Percentiles rank a stretch among this genome's conserved stretches.
These are phyloP conservation scores for Allobates femoralis DNA, from an alignment of 2,797 vertebrate genomes.

Conservation along the genomic window DNA sequence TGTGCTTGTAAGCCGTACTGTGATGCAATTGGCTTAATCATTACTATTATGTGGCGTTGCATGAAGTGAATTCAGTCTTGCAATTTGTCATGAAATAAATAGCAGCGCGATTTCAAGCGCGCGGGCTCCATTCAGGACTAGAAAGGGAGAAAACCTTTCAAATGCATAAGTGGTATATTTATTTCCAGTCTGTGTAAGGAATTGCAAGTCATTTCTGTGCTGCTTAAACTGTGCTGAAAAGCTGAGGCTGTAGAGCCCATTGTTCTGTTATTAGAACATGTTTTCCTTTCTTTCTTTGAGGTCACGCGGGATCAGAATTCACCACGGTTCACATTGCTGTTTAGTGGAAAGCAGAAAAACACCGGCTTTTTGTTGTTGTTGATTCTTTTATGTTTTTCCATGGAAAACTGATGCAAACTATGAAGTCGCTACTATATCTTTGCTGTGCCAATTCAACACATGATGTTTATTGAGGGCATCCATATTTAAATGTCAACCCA, in stretches of 20 bases:
- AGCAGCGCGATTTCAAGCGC: constrained; percentile 68
- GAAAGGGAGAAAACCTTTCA: constrained; percentile 65
- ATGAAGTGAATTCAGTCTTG: constrained; percentile 68
- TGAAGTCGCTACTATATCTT: not conserved
- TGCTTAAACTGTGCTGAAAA: constrained; percentile 54
- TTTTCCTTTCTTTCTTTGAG: constrained; percentile 36
- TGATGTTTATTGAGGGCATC: not conserved
- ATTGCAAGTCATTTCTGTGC: constrained; percentile 54
- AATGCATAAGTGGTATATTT: constrained; percentile 63
- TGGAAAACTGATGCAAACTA: constrained; percentile 36
- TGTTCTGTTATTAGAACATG: constrained; percentile 58
- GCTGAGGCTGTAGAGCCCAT: constrained; percentile 25
- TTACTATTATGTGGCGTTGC: constrained; percentile 70
- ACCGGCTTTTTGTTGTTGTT: constrained; percentile 6
- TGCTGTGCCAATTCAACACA: constrained; percentile 6
- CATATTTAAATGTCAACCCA: constrained; percentile 24
- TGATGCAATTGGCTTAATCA: constrained; percentile 72
- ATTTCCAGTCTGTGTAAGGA: constrained; percentile 55
- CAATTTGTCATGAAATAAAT: constrained; percentile 71
- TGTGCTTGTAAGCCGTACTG: constrained; percentile 70
- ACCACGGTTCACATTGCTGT: constrained; percentile 24
- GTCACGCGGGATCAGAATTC: constrained; percentile 53
- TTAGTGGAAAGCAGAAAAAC: constrained; percentile 16
- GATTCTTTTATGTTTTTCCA: not conserved
- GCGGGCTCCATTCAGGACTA: constrained; percentile 66